Evolutionary conservation across 2,113 vertebrate species (phyloP).

Genomic region (Uropsilus gracilis): DNA sequence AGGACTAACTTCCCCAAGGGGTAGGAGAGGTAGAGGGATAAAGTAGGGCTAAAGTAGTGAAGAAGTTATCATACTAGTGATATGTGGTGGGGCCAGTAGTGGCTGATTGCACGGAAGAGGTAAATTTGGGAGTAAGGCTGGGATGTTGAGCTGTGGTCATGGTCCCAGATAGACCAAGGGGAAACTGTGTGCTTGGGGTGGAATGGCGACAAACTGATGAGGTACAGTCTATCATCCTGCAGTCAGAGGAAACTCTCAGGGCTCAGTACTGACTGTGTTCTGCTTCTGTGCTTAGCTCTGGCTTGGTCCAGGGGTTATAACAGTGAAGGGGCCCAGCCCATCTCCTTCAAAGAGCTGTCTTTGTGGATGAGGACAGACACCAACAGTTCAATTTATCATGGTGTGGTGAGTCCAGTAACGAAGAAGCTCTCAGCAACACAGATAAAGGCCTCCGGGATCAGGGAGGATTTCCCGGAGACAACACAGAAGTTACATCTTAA

Average conservation of each 20-base stretch:
- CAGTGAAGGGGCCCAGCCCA: background rate
- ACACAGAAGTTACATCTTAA: background rate
- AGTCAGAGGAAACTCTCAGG: background rate
- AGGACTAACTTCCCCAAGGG: background rate
- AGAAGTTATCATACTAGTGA: background rate
- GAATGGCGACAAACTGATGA: background rate
- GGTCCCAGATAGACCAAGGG: background rate
- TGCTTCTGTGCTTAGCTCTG: background rate
- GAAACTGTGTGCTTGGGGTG: background rate
- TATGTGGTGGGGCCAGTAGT: background rate
- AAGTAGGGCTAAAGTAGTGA: background rate
- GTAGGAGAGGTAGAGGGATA: background rate
- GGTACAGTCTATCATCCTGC: background rate
- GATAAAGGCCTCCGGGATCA: background rate
- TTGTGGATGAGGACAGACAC: background rate
- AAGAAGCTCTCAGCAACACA: background rate
- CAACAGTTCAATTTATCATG: background rate
- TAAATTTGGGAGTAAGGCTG: background rate
- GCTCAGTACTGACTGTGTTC: background rate
- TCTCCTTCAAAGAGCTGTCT: background rate
- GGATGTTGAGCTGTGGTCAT: background rate
- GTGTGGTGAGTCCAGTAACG: too few species aligned
- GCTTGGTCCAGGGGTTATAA: background rate
- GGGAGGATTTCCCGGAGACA: constrained; percentile 9
- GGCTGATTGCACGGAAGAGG: constrained; percentile 8